Conservation (phyloP, 2,888 invertebrate species). For the Carpatolechia fugitivella region DNA sequence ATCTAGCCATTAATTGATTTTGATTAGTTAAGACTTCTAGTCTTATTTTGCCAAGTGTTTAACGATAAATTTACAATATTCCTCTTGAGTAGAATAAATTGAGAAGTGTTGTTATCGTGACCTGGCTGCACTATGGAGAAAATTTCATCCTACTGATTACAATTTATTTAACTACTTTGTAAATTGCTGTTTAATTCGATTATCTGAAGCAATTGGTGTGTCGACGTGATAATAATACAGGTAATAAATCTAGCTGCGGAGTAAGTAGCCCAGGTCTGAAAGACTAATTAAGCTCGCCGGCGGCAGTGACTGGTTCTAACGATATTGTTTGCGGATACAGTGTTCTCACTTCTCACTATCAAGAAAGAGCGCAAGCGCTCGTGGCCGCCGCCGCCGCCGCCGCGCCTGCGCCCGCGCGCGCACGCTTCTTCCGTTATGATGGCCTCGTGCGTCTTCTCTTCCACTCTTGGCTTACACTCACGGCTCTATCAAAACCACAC, state of each 20-base stretch:
- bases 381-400: background rate
- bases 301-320: conserved; percentile 29
- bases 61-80: conserved; percentile 36
- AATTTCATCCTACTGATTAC: no score
- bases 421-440: no score
- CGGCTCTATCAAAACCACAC: conserved; percentile 24
- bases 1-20: conserved; percentile 44
- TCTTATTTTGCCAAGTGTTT: conserved; percentile 40
- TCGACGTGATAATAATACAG: background rate
- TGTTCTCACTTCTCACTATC: conserved; percentile 33
- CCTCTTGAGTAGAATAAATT: conserved; percentile 39
- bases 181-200: conserved; percentile 20
- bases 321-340: conserved; percentile 42
- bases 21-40: conserved; percentile 49
- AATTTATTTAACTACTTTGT: no score
- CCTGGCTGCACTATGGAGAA: no score
- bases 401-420: conserved; percentile 19
- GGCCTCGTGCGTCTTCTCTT: conserved; percentile 17
- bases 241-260: conserved; percentile 12
- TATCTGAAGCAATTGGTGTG: conserved; percentile 1
- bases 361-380: conserved; percentile 32
- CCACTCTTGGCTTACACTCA: conserved; percentile 18
- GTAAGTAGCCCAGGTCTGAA: conserved; percentile 30
- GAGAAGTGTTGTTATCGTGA: conserved; percentile 18
- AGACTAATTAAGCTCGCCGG: conserved; percentile 29